Evolutionary conservation across 1,140 invertebrate genomes (phyloP).

Genomic region (Batillaria attramentaria): DNA sequence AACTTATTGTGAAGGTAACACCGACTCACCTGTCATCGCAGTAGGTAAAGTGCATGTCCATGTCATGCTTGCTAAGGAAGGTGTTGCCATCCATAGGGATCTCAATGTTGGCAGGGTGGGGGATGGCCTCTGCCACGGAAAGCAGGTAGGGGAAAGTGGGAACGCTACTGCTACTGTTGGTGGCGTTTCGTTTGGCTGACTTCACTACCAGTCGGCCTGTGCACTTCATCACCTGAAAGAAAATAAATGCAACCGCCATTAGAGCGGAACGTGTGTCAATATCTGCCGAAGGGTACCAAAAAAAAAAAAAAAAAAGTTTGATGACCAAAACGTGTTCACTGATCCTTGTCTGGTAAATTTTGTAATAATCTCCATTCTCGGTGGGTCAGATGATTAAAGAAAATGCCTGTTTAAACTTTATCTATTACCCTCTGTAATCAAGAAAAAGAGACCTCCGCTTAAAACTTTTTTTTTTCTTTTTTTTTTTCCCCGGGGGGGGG

Average conservation of each 20-base stretch:
- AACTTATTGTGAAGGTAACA: background rate
- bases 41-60: constrained; percentile 95
- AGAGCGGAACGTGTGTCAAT: background rate
- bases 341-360: no score
- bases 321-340: no score
- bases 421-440: no score
- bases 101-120: constrained; percentile 94
- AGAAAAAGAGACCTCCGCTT: no score
- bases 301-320: no score
- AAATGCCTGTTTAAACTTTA: no score
- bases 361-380: no score
- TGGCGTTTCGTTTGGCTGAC: no score
- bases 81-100: constrained; percentile 88
- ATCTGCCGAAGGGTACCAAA: no score
- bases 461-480: no score
- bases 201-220: constrained; percentile 79
- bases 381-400: no score
- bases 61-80: constrained; percentile 90
- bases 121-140: constrained; percentile 88
- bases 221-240: constrained; percentile 87
- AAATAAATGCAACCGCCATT: background rate
- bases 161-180: background rate
- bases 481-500: no score
- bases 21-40: constrained; percentile 90
- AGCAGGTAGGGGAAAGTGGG: constrained; percentile 68